Evolutionary conservation across 2,888 invertebrate species (phyloP), one percentile per base, ranked within the genome.

Genomic region (Ormyrus rosae): DNA sequence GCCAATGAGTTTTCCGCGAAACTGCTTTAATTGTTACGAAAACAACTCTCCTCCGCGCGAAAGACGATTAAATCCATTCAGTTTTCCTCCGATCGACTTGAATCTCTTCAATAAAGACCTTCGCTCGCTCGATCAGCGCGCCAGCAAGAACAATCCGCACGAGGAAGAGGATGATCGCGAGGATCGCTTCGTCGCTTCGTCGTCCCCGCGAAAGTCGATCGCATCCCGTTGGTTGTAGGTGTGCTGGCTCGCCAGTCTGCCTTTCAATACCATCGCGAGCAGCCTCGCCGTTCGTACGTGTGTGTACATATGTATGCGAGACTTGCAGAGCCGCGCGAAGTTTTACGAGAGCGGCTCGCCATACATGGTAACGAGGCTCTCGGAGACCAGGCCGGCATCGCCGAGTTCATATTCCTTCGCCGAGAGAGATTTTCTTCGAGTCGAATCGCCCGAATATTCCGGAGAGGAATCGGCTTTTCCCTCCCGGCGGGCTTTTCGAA

Each of bases 321-420:
- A 46, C 46, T n/a, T 11, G 13, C 46, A 10, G 51, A 46, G 53
- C 19, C 19, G 53, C 83, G 84, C 84, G 84, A 85, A 84, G 84
- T 87, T 88, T 88, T 86, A 88, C 87, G 86, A 85, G 86, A 86
- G 84, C 86, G 84, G 72, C 85, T 86, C 84, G 82, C 88, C 88
- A 84, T 87, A 88, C 86, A 88, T 87, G 88, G 87, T 84, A 84
- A 85, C 85, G 81, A 19, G 19, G 19, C 78, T 73, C 83, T 73
- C 83, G 53, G 48, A 6, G 55, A 50, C 51, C 48, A 58, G 51
- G 8, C 48, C 48, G 60, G 45, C 10, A n/a, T n/a, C 6, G 58
- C 58, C 58, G 56, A 19, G 19, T 19, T 19, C 19, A 19, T 19
- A 19, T 2, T 19, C 19, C 19, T 19, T 19, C 19, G 19, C 19